phyloP scores from a whole-genome alignment of 2,797 vertebrate species.

The Coccyzus lansbergi region DNA sequence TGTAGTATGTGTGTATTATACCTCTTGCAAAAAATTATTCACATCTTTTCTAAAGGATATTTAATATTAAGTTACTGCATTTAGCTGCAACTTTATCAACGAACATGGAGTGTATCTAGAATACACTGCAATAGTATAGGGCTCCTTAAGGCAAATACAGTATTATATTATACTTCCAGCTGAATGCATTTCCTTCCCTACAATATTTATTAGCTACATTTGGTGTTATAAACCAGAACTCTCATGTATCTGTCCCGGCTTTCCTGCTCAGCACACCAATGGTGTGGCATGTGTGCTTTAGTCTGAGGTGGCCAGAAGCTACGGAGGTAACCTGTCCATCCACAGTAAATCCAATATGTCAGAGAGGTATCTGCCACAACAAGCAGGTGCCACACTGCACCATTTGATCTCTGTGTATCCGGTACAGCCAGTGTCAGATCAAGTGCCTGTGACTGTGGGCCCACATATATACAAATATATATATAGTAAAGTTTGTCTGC shows the following conservation, averaged over 20 bases:
- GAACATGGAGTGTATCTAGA: not conserved
- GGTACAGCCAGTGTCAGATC: accelerated
- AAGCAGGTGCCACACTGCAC: not conserved
- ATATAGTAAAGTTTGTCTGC: not conserved
- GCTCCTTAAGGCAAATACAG: not conserved
- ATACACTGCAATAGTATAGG: not conserved
- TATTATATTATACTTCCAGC: not conserved
- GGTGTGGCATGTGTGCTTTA: not conserved
- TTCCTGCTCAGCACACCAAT: not conserved
- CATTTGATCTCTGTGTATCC: not conserved
- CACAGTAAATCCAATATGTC: not conserved
- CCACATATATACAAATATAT: no score
- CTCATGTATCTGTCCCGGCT: not conserved
- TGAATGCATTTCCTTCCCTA: not conserved
- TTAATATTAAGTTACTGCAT: not conserved
- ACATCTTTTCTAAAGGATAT: not conserved
- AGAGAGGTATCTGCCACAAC: accelerated
- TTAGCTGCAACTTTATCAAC: not conserved
- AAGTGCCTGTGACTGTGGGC: accelerated
- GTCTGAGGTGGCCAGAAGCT: not conserved
- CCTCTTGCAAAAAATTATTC: not conserved
- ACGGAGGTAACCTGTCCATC: not conserved
- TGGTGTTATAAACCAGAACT: not conserved
- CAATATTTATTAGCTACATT: slow-evolving; percentile 11
- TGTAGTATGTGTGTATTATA: accelerated